Evolutionary conservation across 2,113 vertebrate genomes (phyloP).

Genomic region (Leptosomus discolor): DNA sequence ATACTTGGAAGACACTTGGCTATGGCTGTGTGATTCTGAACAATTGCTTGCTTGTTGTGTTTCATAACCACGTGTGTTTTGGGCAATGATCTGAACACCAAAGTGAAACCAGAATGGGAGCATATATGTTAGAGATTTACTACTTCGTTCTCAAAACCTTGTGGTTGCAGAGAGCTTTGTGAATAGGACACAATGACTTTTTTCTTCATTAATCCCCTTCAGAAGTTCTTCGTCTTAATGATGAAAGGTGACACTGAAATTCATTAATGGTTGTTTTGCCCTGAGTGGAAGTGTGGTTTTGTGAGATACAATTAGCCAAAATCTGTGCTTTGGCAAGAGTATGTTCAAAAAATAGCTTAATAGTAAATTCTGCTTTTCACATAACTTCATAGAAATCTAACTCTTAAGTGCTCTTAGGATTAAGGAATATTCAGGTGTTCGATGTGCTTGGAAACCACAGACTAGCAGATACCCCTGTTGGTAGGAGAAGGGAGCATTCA

Average conservation of each 20-base stretch:
- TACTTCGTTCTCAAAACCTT: neutral
- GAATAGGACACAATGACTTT: neutral
- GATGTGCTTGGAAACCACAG: neutral
- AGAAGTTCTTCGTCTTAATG: neutral
- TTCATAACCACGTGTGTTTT: rapidly evolving
- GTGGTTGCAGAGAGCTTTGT: neutral
- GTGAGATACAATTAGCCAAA: neutral
- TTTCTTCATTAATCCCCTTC: neutral
- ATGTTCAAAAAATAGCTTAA: neutral
- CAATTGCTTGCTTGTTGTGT: neutral
- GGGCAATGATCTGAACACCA: neutral
- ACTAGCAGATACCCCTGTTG: neutral
- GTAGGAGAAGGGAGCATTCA: neutral
- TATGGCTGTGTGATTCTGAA: neutral
- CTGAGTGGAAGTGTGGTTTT: neutral
- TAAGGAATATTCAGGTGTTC: neutral
- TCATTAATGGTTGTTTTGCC: neutral
- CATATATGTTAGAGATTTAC: neutral
- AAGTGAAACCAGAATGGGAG: neutral
- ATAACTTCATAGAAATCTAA: neutral
- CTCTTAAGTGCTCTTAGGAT: neutral
- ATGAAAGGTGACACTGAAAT: neutral
- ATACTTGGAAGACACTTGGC: neutral
- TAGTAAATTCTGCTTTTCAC: neutral
- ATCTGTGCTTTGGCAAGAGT: neutral